These are phyloP conservation scores for Mustelus asterias DNA, from an alignment of 2,113 vertebrate genomes.

Conservation along the genomic window DNA sequence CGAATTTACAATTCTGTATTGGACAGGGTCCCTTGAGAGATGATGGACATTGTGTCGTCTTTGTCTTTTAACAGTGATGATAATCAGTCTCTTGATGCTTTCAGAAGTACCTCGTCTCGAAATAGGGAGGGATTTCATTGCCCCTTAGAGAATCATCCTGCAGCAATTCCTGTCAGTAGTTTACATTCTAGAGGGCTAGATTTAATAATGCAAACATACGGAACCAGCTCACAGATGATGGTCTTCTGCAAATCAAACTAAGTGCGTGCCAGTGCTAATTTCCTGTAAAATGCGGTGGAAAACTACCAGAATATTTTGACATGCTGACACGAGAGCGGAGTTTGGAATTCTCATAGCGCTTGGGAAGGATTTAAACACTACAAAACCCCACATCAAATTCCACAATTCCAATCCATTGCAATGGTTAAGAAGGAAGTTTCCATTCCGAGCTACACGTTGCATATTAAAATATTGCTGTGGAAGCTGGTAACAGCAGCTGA, in stretches of 20 bases:
- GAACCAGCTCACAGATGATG: neutral
- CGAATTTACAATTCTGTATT: no score
- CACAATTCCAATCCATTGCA: neutral
- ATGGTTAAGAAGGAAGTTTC: neutral
- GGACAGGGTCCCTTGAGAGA: no score
- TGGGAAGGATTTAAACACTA: neutral
- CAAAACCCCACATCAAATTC: neutral
- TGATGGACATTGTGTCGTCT: no score
- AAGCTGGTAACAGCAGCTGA: neutral
- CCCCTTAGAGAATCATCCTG: no score
- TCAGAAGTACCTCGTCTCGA: no score
- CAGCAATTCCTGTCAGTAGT: no score
- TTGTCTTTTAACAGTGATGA: no score
- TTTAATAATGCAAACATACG: neutral
- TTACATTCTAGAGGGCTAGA: neutral
- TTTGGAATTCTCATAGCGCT: neutral
- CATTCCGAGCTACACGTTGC: neutral
- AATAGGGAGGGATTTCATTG: no score
- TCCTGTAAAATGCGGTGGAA: neutral
- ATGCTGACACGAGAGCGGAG: neutral
- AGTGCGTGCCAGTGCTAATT: neutral
- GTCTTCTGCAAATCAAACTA: neutral
- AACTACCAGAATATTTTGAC: neutral
- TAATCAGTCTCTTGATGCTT: no score
- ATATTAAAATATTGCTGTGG: neutral